Evolutionary conservation across 2,888 invertebrate genomes (phyloP), one percentile per base, ranked within the genome.

Genomic region (Lottia scabra): DNA sequence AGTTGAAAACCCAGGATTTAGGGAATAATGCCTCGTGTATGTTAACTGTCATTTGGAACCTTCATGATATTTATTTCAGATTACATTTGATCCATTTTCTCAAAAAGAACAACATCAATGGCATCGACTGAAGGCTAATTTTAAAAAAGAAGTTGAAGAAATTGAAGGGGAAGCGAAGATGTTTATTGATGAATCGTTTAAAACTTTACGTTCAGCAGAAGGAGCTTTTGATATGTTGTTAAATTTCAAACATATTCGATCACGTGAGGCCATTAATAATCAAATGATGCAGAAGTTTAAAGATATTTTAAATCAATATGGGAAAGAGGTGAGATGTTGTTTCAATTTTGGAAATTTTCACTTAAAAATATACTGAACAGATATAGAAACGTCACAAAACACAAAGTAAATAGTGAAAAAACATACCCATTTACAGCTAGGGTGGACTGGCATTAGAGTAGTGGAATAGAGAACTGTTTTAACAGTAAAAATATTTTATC

Each of bases 111-210:
- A 93, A 84, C 94, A 95, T 85, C 94, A 95, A 85, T 97, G 97
- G 97, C 94, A 95, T 76, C 94, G 94, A 1, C 93, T 96, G 0
- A 93, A 96, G 91, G 92, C 92, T 0, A 92, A 92, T 77, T 96
- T 97, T 86, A 93, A 94, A 89, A 92, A 91, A 27, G 94, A 95
- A 84, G 94, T 96, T 3, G 78, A 81, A 23, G 91, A 91, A 76
- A 91, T 97, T 44, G 97, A 97, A 87, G 92, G 92, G 3, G 95
- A 96, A 83, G 96, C 96, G 0, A 94, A 94, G 84, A 92, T 91
- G 75, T 96, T 96, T 83, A 95, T 97, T 74, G 95, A 96, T 87
- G 93, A 94, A 84, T 95, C 96, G 78, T 97, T 97, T 85, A 93
- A 93, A 72, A 93, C 93, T 72, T 91, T 97, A 73, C 92, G 95